Evolutionary conservation across 2,113 vertebrate genomes (phyloP), one percentile per base, ranked within the genome.

Genomic region (Genyomyrus donnyi): DNA sequence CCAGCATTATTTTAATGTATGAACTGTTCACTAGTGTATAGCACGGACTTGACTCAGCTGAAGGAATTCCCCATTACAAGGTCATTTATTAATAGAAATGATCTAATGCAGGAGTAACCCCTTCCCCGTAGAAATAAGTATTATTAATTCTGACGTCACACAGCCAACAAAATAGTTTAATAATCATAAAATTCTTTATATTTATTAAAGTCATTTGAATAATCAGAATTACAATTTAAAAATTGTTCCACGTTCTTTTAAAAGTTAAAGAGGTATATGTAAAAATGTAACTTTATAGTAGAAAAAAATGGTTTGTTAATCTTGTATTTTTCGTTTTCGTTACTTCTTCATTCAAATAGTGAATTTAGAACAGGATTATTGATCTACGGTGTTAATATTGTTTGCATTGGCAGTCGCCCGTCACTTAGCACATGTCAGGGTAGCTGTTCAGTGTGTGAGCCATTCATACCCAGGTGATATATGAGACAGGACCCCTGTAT

Each of bases 61-160:
- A 48, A 89, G 52, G 80, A 56, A 89, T 50, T 39, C 74, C 77
- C 39, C 39, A 85, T 89, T 53, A 58, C 80, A 89, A 85, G 52
- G 77, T 85, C 50, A 21, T 85, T 42, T 89, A 85, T 62, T 85
- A 58, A 46, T 84, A 58, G 48, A 15, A n/a, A 56, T 85, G 52
- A 62, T 62, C 52, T 85, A 50, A 42, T 10, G 39, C 80, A n/a
- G 42, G 39, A 85, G 52, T 52, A 46, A 52, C 83, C 88, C 19
- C 21, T 24, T 62, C 21, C 27, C 17, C 9, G 62, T 21, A 62
- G 35, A 56, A 31, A 31, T 5, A 52, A 52, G 50, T 53, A 53
- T 87, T 53, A 48, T 85, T 85, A 85, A 48, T n/a, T 24, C 19
- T 85, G 83, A 45, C 45, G 83, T 85, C 83, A 85, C 48, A 48